Base-by-base conservation (phyloP, 2,888 invertebrate species). In the Alitta virens region DNA sequence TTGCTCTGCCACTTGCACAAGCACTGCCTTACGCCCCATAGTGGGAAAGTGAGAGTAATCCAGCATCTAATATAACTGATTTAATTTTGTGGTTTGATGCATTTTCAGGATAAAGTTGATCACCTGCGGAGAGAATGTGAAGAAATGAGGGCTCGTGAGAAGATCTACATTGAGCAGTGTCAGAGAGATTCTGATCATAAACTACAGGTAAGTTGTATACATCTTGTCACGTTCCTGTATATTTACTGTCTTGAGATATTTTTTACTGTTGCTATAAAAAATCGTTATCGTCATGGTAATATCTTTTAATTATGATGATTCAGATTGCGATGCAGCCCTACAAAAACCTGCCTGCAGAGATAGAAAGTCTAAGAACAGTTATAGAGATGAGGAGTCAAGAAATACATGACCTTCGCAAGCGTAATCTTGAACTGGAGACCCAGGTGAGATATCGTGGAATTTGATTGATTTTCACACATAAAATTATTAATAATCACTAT, bases 351-450 rank as follows among this genome's bases (percentile, higher is more conserved):
- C 85, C 88, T 72, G 88, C 88, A 64, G 90, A 92, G 82, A 89
- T 90, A 1, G 89, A 90, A 71, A 94, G 94, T 21, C 84, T 96
- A 65, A 87, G 92, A 68, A 89, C 90, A 42, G 95, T 96, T 2
- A 85, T 96, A 64, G 95, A 95, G 73, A 85, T 96, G 76, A 90
- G 91, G 75, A 91, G 91, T 78, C 88, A 89, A 25, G 94, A 96
- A 83, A 88, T 93, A 75, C 88, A 89, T 0, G 88, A 90, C 21
- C 84, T 95, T 54, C 86, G 82, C 60, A 73, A 67, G 89, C 72
- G 77, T 63, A 82, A 80, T 58, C 68, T 72, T 49, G 88, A 90
- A 72, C 85, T 90, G 58, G 83, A 86, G 49, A 87, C 88, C 27
- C 90, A 91, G 77, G 88, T 82, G 63, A 58, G 65, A n/a, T n/a